Base-by-base conservation (phyloP, 1,140 invertebrate genomes). In the Heliconius himera region DNA sequence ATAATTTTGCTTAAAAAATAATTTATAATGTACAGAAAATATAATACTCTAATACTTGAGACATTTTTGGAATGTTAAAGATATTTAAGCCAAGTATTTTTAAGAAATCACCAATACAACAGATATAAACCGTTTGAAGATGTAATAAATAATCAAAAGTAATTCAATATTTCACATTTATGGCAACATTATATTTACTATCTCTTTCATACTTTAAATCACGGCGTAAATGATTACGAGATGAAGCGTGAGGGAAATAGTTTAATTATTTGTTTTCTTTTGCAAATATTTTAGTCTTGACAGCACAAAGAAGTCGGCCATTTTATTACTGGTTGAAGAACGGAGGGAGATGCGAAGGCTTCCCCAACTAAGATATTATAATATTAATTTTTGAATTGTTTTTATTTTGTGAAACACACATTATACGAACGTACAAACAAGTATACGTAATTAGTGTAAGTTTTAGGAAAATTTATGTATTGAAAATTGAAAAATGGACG, bases 401-500 rank as follows among this genome's bases (percentile, higher is more conserved):
- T 90, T 91, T 87, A 83, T 88, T 80, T 78, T 80, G 66, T 83
- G 70, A 87, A 83, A 81, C 75, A 78, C 80, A 78, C 77, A 78
- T 87, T 90, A 60, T 82, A 90, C 83, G 82, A 79, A 87, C 86
- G 88, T 93, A 92, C 90, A 91, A 92, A 91, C 80, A 75, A 60
- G 92, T 94, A 93, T 93, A 94, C 93, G 93, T 90, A 87, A 78
- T 85, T 92, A 92, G 90, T 84, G 76, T 93, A 93, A 89, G 85
- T 81, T 88, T 86, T 81, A 83, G 77, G 85, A 81, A 76, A 84
- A 85, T 93, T 87, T 89, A 92, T 92, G 89, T 84, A 83, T 86
- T 91, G 87, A 89, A 84, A 80, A 70, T 76, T 78, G 76, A 86
- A 89, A 83, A 87, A 97, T 97, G 96, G 96, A 97, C 94, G 96